Conservation (phyloP, 1,140 invertebrate genomes). For the Cecropterus lyciades region DNA sequence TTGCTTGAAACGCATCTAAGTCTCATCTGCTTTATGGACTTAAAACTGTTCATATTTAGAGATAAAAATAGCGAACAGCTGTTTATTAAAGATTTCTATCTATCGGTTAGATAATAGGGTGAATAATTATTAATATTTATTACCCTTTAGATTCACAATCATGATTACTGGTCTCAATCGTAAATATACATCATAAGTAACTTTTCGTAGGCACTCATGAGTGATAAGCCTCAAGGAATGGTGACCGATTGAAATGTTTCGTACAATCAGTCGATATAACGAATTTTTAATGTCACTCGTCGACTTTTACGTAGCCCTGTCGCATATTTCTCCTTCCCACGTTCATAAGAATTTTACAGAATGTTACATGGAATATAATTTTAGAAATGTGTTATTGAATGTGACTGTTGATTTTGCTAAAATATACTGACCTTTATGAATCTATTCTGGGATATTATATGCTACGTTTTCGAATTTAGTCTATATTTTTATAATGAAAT, state of each 20-base stretch:
- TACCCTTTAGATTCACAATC: conserved; percentile 79
- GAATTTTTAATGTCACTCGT: conserved; percentile 41
- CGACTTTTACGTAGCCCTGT: conserved; percentile 45
- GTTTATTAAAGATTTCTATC: conserved; percentile 48
- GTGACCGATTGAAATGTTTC: conserved; percentile 27
- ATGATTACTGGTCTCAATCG: conserved; percentile 73
- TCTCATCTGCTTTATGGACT: conserved; percentile 30
- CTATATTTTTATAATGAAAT: neutral
- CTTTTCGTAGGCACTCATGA: conserved; percentile 78
- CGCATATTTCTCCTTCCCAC: conserved; percentile 4
- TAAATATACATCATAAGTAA: conserved; percentile 80
- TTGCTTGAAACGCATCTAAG: conserved; percentile 41
- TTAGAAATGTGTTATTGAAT: neutral
- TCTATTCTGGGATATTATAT: neutral
- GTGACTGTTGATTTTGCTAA: neutral
- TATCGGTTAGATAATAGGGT: conserved; percentile 54
- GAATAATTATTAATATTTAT: conserved; percentile 59
- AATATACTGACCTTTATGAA: neutral
- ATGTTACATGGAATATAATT: neutral
- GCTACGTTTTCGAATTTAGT: neutral
- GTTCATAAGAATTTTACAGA: neutral
- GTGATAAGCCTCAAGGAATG: conserved; percentile 66
- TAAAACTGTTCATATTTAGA: conserved; percentile 41
- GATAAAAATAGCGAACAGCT: conserved; percentile 67
- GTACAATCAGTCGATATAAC: conserved; percentile 50